phyloP scores from a whole-genome alignment of 2,113 vertebrate species.

The Anseranas semipalmata region DNA sequence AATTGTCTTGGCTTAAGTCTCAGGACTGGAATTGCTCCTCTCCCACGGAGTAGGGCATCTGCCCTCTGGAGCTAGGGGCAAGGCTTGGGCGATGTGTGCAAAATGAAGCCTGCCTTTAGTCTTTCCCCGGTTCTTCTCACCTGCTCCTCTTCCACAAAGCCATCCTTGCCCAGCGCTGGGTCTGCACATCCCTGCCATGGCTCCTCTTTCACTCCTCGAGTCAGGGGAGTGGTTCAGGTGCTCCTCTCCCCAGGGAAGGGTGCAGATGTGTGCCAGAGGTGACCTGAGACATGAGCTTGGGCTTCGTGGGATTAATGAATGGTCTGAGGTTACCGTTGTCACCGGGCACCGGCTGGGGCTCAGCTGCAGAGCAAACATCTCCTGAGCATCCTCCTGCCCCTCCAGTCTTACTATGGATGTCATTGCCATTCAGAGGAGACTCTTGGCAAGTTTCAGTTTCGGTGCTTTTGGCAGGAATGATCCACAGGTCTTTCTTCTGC shows the following conservation, averaged over 20 bases:
- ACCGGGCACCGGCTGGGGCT: neutral
- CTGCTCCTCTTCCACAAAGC: neutral
- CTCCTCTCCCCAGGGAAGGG: neutral
- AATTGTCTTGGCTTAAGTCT: neutral
- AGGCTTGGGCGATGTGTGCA: neutral
- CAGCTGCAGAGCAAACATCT: neutral
- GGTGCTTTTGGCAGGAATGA: neutral
- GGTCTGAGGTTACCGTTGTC: rapidly evolving
- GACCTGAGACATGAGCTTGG: neutral
- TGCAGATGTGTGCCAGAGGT: neutral
- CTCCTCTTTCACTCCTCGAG: neutral
- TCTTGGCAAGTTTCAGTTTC: neutral
- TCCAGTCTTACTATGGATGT: neutral
- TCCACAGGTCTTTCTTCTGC: neutral
- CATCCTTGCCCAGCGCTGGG: neutral
- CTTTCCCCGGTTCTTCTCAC: neutral
- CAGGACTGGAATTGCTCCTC: neutral
- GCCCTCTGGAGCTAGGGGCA: neutral
- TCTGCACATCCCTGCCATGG: neutral
- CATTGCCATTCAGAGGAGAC: neutral
- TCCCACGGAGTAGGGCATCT: neutral
- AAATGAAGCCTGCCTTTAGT: neutral
- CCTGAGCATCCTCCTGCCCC: neutral
- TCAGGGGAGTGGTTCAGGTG: neutral
- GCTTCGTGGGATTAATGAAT: neutral